Evolutionary conservation across 2,888 invertebrate species (phyloP).

Genomic region (Periphyllus acericola): DNA sequence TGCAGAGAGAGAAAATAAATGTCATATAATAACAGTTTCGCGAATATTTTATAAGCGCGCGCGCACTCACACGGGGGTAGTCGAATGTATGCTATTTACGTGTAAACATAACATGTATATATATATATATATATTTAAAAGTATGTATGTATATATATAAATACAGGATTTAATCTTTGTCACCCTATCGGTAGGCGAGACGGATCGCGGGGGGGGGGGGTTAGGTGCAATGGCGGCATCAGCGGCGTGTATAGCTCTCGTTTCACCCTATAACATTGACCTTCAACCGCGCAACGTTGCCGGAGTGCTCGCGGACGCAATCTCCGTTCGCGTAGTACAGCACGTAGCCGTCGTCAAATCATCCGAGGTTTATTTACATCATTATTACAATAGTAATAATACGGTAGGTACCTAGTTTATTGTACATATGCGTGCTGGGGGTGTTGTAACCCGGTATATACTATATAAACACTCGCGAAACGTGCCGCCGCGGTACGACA

Average conservation of each 20-base stretch:
- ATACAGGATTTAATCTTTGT: constrained; percentile 59
- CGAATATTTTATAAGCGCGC: constrained; percentile 39
- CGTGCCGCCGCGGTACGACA: neutral
- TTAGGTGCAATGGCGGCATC: constrained; percentile 60
- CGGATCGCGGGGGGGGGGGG: neutral
- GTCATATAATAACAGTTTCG: constrained; percentile 21
- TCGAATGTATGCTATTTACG: neutral
- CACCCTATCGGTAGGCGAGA: constrained; percentile 41
- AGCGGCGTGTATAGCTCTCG: constrained; percentile 38
- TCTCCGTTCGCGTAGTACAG: constrained; percentile 25
- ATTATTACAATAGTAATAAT: no score
- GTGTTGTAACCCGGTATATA: neutral
- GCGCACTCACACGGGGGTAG: neutral
- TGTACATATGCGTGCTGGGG: no score
- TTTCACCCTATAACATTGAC: constrained; percentile 62
- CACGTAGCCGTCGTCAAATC: constrained; percentile 9
- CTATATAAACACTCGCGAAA: neutral
- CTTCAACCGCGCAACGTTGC: constrained; percentile 60
- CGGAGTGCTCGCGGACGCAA: constrained; percentile 42
- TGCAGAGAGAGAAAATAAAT: constrained; percentile 6
- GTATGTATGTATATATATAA: neutral
- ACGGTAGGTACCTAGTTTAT: no score
- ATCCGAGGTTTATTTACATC: neutral
- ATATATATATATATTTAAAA: neutral
- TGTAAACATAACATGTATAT: neutral